Conservation (phyloP, 2,888 invertebrate species). For the Griposia aprilina region DNA sequence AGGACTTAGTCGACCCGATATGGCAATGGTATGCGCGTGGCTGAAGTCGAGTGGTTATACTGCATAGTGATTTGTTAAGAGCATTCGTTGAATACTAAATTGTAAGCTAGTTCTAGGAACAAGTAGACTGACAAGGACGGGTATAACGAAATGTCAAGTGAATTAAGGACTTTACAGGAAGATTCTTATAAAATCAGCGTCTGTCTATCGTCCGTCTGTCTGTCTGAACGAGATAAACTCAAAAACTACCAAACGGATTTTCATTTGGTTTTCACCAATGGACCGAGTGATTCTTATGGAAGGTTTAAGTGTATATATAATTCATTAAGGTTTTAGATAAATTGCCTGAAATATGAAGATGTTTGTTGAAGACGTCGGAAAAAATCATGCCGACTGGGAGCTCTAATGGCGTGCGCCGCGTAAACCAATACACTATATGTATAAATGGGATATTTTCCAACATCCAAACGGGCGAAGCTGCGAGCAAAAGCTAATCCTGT, state of each 20-base stretch:
- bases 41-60: slow-evolving; percentile 17
- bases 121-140: not conserved
- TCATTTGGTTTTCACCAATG: not conserved
- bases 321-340: not conserved
- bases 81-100: slow-evolving; percentile 50
- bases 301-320: not conserved
- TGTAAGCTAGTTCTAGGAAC: slow-evolving; percentile 34
- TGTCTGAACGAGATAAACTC: not conserved
- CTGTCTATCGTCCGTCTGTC: not conserved
- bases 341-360: not conserved
- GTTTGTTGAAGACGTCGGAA: not conserved
- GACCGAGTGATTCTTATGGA: not conserved
- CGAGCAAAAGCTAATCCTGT: not conserved
- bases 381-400: not conserved
- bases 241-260: not conserved
- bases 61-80: slow-evolving; percentile 48
- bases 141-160: slow-evolving; percentile 8
- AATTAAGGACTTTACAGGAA: not conserved
- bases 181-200: not conserved
- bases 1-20: slow-evolving; percentile 15
- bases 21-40: slow-evolving; percentile 36
- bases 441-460: not conserved
- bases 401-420: not conserved
- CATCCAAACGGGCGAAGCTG: not conserved
- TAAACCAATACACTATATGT: not conserved